Evolutionary conservation across 2,888 invertebrate genomes (phyloP).

Genomic region (Beris chalybata): DNA sequence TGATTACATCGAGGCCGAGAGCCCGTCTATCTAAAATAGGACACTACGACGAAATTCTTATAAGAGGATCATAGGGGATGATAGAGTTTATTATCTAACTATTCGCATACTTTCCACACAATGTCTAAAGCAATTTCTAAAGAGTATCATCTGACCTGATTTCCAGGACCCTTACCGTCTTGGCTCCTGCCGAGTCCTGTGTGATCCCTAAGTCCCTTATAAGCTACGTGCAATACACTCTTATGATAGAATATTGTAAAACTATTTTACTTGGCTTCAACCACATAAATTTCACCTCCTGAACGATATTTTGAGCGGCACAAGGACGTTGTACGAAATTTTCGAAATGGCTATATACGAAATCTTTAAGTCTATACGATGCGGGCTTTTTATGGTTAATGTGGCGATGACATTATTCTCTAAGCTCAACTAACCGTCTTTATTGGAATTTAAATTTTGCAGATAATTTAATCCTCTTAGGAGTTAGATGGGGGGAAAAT

Average conservation of each 20-base stretch:
- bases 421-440: conserved; percentile 23
- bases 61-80: conserved; percentile 28
- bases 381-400: conserved; percentile 2
- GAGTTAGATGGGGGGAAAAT: conserved; percentile 18
- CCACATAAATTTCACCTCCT: conserved; percentile 6
- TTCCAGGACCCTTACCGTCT: neutral
- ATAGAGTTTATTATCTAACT: neutral
- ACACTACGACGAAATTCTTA: conserved; percentile 23
- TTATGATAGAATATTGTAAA: too few species aligned
- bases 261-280: conserved; percentile 12
- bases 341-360: conserved; percentile 18
- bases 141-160: conserved; percentile 3
- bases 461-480: conserved; percentile 40
- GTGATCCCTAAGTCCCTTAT: too few species aligned
- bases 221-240: too few species aligned
- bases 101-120: neutral
- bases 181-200: neutral
- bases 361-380: neutral
- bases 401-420: conserved; percentile 31
- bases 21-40: neutral
- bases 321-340: conserved; percentile 1
- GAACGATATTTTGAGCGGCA: neutral
- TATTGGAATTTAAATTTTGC: conserved; percentile 40
- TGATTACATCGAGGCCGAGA: neutral
- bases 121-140: too few species aligned